Base-by-base conservation (phyloP, 2,797 vertebrate species). In the Pagetopsis macropterus region DNA sequence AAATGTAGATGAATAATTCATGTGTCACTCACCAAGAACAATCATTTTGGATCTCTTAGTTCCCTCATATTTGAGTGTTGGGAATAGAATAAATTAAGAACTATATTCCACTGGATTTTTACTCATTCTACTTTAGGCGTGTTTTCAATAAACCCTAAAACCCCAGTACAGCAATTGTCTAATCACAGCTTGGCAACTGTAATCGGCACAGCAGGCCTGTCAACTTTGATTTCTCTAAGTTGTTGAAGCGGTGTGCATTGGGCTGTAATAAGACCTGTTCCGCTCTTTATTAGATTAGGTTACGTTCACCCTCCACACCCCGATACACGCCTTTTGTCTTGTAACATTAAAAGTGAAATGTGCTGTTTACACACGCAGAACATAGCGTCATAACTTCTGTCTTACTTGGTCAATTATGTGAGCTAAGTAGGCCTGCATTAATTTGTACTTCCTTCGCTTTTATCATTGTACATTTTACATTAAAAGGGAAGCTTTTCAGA, bases 1-100 rank as follows among this genome's bases (percentile, higher is more conserved):
- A 45, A 65, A 75, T 78, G 46, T n/a, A 56, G 40, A 84, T 82
- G 60, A 82, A 75, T 76, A 70, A 74, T 82, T 65, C 33, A 79
- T 80, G 45, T 3, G 31, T 48, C n/a, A 45, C 43, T 72, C 23
- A 58, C 41, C 46, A 50, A 62, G 78, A 59, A 75, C n/a, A 49
- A 43, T 56, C 37, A 61, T 16, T 44, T 33, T 46, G 2, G 5
- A 75, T 45, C 5, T 23, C 3, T 11, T 55, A 16, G 6, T 13
- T 16, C n/a, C 37, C 37, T 54, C 52, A 57, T 40, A 62, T 50
- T 40, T 14, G 21, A 27, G 23, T 57, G 55, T 72, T 71, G 2
- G 21, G 23, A 48, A 65, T 52, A 49, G 15, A 37, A 16, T 37
- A 37, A 66, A 58, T 58, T n/a, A 49, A 46, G 12, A 40, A 51